Evolutionary conservation across 2,888 invertebrate genomes (phyloP), one percentile per base, ranked within the genome.

Genomic region (Polydrusus cervinus): DNA sequence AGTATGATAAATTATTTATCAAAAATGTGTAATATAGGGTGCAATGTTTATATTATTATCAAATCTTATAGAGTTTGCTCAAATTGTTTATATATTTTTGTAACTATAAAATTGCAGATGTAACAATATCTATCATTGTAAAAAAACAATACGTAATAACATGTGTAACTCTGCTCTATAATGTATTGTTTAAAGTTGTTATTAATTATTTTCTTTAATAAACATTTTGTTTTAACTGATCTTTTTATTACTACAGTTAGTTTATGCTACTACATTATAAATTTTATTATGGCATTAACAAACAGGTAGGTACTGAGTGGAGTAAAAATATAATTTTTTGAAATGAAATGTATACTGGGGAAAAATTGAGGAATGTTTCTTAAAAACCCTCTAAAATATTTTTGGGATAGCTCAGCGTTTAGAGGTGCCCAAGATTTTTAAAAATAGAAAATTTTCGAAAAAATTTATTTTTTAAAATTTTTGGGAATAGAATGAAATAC

Each of bases 21-120:
- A 1, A 43, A 55, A 38, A 30, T 60, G 57, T 69, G 45, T 69
- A 69, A 69, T 69, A 60, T 69, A 60, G 43, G 45, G 71, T 71
- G 71, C 71, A 71, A 71, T 71, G 61, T 71, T 47, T 40, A 38
- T 34, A 71, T 34, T 49, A 14, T 16, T 18, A n/a, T n/a, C n/a
- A 51, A 38, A 57, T 40, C 16, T 51, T 34, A 61, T 18, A 70
- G 30, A 25, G 38, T 71, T 71, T 71, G 71, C 71, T 71, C 71
- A 71, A 71, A 30, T 38, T 43, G 13, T 55, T 16, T 55, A 64
- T 71, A 61, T 34, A 34, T 34, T 34, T 7, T 34, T 51, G 30
- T 60, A 38, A 11, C 9, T 38, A 38, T 34, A 57, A 38, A 11
- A 34, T 34, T n/a, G 30, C 11, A 14, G 10, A 67, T 55, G 49